Evolutionary conservation across 2,888 invertebrate species (phyloP), one percentile per base, ranked within the genome.

Genomic region (Drosophila dives): DNA sequence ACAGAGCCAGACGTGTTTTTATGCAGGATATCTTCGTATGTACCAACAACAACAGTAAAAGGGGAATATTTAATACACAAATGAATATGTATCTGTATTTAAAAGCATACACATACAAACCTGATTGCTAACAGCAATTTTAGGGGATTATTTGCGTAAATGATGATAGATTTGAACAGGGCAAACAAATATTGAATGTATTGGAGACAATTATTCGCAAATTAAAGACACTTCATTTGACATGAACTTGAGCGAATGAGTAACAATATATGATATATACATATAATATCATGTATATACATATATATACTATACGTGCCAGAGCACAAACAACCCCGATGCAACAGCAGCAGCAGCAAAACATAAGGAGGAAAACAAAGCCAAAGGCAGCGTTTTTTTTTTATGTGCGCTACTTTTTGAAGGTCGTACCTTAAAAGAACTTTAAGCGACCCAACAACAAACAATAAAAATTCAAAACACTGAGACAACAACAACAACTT

Each of bases 381-480:
- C 45, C 56, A 65, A 60, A 65, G 68, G 66, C 66, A 72, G 63
- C 67, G 55, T 63, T 23, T 23, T 45, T 45, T 45, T 45, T 75
- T 67, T 68, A 68, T 81, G 65, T 74, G 78, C 79, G 79, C 81
- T 73, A 83, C 77, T 76, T 85, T 83, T 75, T 85, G 80, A 86
- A 87, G 86, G 86, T 89, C 86, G 78, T 78, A 79, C 74, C 75
- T 85, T 80, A 72, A 83, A 49, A 56, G 32, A 81, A 70, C 59
- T 33, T 58, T 36, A 61, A 58, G 55, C 42, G 49, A 55, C 48
- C 40, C 38, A 63, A 33, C 54, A 54, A 29, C 50, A 49, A 42
- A 61, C 32, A 66, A 53, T 60, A 59, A 64, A 64, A 62, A 54
- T 45, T 64, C 40, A 51, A 51, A 42, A 74, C 61, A 48, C 40